phyloP scores from a whole-genome alignment of 2,888 invertebrate genomes.

The Morinoia aosen region DNA sequence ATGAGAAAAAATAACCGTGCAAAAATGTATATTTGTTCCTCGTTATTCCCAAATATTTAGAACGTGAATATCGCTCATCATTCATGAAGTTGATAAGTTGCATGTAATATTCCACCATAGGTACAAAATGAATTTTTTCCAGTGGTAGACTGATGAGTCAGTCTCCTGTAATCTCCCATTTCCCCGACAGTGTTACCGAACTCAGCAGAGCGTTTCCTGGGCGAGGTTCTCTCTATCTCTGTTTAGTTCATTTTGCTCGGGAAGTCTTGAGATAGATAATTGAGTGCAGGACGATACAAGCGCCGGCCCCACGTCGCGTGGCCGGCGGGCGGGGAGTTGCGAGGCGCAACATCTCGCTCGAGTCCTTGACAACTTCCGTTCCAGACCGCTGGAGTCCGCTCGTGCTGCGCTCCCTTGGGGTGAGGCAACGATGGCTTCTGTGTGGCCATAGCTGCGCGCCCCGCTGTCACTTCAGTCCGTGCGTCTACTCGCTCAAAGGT shows the following conservation, averaged over 20 bases:
- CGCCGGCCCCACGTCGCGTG: neutral
- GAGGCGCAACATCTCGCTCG: neutral
- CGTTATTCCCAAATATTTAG: neutral
- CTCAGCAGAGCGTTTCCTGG: neutral
- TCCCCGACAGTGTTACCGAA: neutral
- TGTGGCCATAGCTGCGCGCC: neutral
- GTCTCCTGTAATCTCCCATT: neutral
- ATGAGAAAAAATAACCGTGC: neutral
- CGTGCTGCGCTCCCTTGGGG: neutral
- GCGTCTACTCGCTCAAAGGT: neutral
- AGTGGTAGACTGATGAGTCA: neutral
- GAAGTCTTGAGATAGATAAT: neutral
- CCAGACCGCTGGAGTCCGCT: conserved; percentile 1
- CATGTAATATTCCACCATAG: neutral
- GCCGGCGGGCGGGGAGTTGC: neutral
- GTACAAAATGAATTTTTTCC: neutral
- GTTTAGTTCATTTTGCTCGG: neutral
- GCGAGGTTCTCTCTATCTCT: neutral
- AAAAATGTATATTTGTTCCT: neutral
- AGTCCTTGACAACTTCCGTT: conserved; percentile 1
- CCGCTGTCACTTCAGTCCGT: neutral
- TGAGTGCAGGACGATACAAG: neutral
- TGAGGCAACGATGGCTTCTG: neutral
- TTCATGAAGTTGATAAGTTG: neutral
- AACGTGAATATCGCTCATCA: neutral